Evolutionary conservation across 2,113 vertebrate genomes (phyloP).

Genomic region (Australoheros scitulus): DNA sequence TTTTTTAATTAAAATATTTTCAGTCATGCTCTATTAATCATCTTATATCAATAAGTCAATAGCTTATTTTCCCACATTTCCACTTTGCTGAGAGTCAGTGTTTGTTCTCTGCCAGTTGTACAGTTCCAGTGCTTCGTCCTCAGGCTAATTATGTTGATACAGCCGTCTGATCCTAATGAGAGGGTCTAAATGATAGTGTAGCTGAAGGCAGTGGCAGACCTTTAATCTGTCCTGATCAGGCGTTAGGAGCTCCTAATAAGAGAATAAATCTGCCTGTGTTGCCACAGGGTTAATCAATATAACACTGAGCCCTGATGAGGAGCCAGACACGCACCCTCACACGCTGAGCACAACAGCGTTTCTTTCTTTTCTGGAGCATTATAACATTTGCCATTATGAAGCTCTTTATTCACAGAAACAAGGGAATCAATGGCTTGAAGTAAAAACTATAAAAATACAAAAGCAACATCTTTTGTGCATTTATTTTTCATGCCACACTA

Average conservation of each 20-base stretch:
- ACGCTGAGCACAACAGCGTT: background rate
- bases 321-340: conserved; percentile 25
- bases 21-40: conserved; percentile 13
- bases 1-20: conserved; percentile 27
- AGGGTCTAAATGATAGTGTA: conserved; percentile 61
- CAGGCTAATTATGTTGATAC: conserved; percentile 62
- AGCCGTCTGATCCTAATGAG: conserved; percentile 69
- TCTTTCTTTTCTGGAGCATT: background rate
- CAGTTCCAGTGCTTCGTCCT: conserved; percentile 22
- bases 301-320: conserved; percentile 40
- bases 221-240: conserved; percentile 77
- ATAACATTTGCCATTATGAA: background rate
- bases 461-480: background rate
- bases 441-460: background rate
- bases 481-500: background rate
- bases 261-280: conserved; percentile 73
- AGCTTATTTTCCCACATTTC: background rate
- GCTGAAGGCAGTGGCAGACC: conserved; percentile 62
- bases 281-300: conserved; percentile 79
- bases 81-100: background rate
- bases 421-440: background rate
- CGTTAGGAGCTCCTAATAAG: conserved; percentile 78
- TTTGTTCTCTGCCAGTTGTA: background rate
- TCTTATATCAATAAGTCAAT: background rate
- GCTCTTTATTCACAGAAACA: background rate